Evolutionary conservation across 2,888 invertebrate species (phyloP), one percentile per base, ranked within the genome.

Genomic region (Drosophila koepferae): DNA sequence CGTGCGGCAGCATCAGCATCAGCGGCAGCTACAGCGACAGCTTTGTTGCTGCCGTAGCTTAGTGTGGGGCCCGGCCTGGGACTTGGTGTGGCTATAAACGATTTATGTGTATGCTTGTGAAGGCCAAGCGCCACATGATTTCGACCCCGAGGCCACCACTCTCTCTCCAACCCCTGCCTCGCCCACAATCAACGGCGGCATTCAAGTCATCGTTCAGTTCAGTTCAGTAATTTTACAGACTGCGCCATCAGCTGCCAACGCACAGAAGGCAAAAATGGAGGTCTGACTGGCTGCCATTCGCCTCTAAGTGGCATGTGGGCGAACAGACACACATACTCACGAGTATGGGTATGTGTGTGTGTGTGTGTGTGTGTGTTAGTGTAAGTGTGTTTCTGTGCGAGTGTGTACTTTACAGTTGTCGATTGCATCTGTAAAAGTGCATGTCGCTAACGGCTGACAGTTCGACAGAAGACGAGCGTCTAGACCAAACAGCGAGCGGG

Each of bases 161-260:
- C 43, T 31, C 49, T 46, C 41, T 55, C 66, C 34, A 31, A 0
- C 38, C 38, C 62, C 31, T 55, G 43, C 41, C 44, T 28, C 49
- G 46, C 43, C 58, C 65, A 54, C 69, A 72, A 72, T 65, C 59
- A 60, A 67, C 66, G 64, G 68, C 74, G 71, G 77, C 78, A 78
- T 82, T 86, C 86, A 90, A 90, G 90, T 90, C 83, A 81, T 86
- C 89, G 88, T 88, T 90, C 89, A 90, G 87, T 84, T 79, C 79
- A 75, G 82, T 84, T 89, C 90, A 88, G 90, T 87, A 90, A 90
- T 90, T 90, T 90, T 81, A 86, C 86, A 89, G 89, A 77, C 83
- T 82, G 80, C 80, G 72, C 65, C 86, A 88, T 81, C 81, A 83
- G 86, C 82, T 89, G 78, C 76, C 83, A 83, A 81, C 77, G 82